Base-by-base conservation (phyloP, 2,888 invertebrate species). In the Drosophila greeni region DNA sequence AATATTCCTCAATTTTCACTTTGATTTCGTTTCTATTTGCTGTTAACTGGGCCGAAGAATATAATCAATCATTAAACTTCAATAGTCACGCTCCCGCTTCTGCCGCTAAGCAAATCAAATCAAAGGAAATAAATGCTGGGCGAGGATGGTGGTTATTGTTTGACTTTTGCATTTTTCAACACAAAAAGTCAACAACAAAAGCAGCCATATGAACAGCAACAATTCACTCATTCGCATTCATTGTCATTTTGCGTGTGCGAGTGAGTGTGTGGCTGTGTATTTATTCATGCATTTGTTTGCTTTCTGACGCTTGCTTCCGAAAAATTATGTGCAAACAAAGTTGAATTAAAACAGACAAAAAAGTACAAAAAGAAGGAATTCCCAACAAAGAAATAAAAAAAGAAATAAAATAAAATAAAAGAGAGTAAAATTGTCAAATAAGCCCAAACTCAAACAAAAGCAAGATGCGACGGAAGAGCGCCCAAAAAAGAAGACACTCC, bases 211-310 rank as follows among this genome's bases (percentile, higher is more conserved):
- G 68, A 56, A 66, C 65, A 58, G 66, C 72, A 48, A 67, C 55
- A 56, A 73, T 42, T 65, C 55, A 60, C 43, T 52, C 79, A 72
- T 39, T 70, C 62, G 45, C 54, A 68, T 71, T 70, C 60, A 60
- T 60, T 60, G 59, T 71, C 49, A 49, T 51, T 62, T 57, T 12
- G 12, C 16, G 57, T 64, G 52, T 70, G 56, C 6, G 11, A 16
- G 26, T 16, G 11, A 24, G 16, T 29, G 36, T 62, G 57, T 64
- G 62, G 33, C 40, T 52, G 65, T 70, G 78, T 72, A 75, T 79
- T 83, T 83, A 77, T 83, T 79, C 82, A 82, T 79, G 84, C 79
- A 84, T 76, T 76, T 84, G 79, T 80, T 80, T 84, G 82, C 79
- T 54, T 82, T 84, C 65, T 71, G 79, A 78, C 83, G 84, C 80